A percentile compares a stretch with the other conserved stretches of the same genome.
These are phyloP conservation scores for Mythimna ferrago DNA, from an alignment of 2,888 invertebrate genomes.

Conservation along the genomic window DNA sequence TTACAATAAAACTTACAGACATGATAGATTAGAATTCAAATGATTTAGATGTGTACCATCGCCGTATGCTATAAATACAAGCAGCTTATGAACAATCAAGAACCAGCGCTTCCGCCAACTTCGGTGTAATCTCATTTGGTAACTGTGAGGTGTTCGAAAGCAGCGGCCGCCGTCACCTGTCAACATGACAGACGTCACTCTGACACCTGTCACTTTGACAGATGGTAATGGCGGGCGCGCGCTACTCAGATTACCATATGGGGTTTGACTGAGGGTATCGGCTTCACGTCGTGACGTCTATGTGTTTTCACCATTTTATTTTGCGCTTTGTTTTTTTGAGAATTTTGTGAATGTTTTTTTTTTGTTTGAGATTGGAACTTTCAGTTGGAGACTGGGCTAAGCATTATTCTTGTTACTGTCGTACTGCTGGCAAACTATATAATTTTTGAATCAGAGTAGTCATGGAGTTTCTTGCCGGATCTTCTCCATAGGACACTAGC, in stretches of 20 bases:
- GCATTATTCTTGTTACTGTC: too few species aligned
- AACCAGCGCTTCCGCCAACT: slow-evolving; percentile 86
- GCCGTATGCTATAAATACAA: slow-evolving; percentile 17
- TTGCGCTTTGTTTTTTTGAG: slow-evolving; percentile 67
- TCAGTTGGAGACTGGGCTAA: neutral
- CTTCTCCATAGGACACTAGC: too few species aligned
- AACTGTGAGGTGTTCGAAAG: slow-evolving; percentile 95
- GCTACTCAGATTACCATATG: slow-evolving; percentile 96
- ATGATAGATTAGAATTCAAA: neutral
- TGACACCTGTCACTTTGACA: slow-evolving; percentile 70
- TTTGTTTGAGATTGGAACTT: slow-evolving; percentile 37
- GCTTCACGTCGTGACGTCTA: slow-evolving; percentile 89
- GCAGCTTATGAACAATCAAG: slow-evolving; percentile 57
- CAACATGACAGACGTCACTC: slow-evolving; percentile 66
- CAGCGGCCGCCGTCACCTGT: slow-evolving; percentile 73
- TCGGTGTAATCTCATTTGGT: slow-evolving; percentile 99
- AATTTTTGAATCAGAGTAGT: too few species aligned
- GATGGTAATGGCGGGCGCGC: slow-evolving; percentile 65
- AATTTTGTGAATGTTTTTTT: slow-evolving; percentile 56
- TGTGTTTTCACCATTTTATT: slow-evolving; percentile 77
- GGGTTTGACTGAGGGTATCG: slow-evolving; percentile 93
- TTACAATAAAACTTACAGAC: too few species aligned
- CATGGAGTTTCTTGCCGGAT: too few species aligned
- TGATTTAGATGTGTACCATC: slow-evolving; percentile 10
- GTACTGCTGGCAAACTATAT: too few species aligned